Evolutionary conservation across 2,888 invertebrate species (phyloP).

Genomic region (Theretra japonica): DNA sequence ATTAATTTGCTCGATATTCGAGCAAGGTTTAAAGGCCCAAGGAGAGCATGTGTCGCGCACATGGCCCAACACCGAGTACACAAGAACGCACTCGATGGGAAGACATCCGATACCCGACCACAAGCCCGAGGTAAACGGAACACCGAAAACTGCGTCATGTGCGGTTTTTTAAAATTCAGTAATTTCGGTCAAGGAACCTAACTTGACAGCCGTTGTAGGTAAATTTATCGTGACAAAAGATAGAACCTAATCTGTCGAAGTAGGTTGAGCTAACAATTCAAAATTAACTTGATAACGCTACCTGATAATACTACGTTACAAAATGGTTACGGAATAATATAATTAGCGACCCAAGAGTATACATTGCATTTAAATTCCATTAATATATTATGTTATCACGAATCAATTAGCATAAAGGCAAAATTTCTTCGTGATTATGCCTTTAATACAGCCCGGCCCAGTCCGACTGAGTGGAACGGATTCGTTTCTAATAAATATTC

Average conservation of each 20-base stretch:
- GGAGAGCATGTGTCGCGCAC: constrained; percentile 78
- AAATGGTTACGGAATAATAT: constrained; percentile 13
- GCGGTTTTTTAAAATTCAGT: constrained; percentile 57
- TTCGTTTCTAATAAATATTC: constrained; percentile 48
- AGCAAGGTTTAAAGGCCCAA: constrained; percentile 55
- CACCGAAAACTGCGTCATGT: constrained; percentile 60
- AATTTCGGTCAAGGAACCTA: constrained; percentile 70
- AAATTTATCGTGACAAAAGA: constrained; percentile 50
- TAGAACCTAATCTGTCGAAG: constrained; percentile 46
- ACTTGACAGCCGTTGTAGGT: constrained; percentile 45
- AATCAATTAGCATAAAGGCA: constrained; percentile 59
- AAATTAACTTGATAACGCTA: constrained; percentile 37
- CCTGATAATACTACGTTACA: constrained; percentile 34
- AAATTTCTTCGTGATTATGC: constrained; percentile 56
- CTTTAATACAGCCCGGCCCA: constrained; percentile 40
- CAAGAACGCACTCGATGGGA: constrained; percentile 68
- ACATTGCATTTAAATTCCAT: background rate
- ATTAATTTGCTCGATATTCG: constrained; percentile 34
- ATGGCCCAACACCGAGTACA: constrained; percentile 66
- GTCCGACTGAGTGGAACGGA: constrained; percentile 60
- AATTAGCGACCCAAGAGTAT: constrained; percentile 8
- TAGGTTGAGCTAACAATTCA: constrained; percentile 56
- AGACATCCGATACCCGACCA: constrained; percentile 66
- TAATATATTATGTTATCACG: constrained; percentile 32
- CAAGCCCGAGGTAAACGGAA: constrained; percentile 56